A percentile compares a stretch with the other conserved stretches of the same genome.
Conservation (phyloP, 1,140 invertebrate genomes). For the Saccostrea glomerata region DNA sequence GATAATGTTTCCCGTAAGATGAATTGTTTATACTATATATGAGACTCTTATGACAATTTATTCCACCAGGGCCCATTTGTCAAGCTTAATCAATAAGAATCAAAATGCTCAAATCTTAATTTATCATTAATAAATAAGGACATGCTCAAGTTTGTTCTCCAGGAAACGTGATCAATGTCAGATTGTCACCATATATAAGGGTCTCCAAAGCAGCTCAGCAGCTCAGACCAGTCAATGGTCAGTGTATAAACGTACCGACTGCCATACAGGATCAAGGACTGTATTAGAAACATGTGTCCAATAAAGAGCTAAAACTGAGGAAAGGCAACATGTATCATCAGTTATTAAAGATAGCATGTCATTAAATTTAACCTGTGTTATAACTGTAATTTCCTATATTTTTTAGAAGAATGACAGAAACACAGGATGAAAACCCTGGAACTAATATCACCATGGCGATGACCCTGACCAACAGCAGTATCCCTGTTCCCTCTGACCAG, state of each 20-base stretch:
- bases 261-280: no score
- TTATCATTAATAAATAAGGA: conserved; percentile 14
- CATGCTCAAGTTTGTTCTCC: neutral
- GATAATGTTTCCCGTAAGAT: conserved; percentile 16
- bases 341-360: no score
- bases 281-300: no score
- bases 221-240: no score
- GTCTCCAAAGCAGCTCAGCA: no score
- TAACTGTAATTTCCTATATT: neutral
- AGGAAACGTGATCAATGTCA: neutral
- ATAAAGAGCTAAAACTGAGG: no score
- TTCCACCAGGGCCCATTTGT: neutral
- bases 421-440: neutral
- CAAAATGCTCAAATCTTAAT: neutral
- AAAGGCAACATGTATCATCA: no score
- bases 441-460: neutral
- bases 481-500: neutral
- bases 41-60: neutral
- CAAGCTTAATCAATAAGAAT: conserved; percentile 10
- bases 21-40: neutral
- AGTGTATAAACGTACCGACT: no score
- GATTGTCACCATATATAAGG: neutral
- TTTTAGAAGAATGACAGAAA: conserved; percentile 13
- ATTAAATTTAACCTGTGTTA: no score
- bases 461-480: neutral